These are phyloP conservation scores for Euzophera pinguis DNA, from an alignment of 2,888 invertebrate genomes.

Conservation along the genomic window DNA sequence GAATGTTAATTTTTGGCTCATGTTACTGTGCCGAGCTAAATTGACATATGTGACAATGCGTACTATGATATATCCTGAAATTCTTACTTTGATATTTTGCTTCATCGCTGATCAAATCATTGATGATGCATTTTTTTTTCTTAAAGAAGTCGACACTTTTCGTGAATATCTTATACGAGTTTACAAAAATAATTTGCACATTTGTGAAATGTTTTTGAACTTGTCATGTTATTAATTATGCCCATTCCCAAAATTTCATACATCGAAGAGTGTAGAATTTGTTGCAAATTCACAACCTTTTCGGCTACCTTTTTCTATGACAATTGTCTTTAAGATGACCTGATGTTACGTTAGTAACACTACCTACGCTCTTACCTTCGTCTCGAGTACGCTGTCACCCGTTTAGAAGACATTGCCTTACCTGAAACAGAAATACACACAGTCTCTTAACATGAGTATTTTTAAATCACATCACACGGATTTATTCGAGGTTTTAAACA, in stretches of 20 bases:
- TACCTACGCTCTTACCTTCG: slow-evolving; percentile 68
- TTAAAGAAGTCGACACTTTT: no score
- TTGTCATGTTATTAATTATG: no score
- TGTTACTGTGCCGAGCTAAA: slow-evolving; percentile 1
- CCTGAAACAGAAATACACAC: slow-evolving; percentile 64
- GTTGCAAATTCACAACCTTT: neutral
- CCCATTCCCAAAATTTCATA: no score
- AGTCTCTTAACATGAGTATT: slow-evolving; percentile 15
- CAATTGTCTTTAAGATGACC: slow-evolving; percentile 1
- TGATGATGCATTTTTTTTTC: no score
- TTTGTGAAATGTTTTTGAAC: no score
- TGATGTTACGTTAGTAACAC: slow-evolving; percentile 5
- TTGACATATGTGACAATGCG: slow-evolving; percentile 13
- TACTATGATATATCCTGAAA: neutral
- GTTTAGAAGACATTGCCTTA: slow-evolving; percentile 76
- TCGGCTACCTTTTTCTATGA: neutral
- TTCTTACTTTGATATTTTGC: neutral
- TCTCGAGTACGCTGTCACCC: slow-evolving; percentile 56
- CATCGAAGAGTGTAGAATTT: no score
- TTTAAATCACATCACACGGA: neutral
- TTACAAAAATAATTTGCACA: no score
- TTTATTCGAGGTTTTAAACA: neutral
- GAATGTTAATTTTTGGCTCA: neutral
- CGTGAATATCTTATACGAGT: no score
- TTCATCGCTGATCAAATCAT: no score